Percentiles rank a stretch among this genome's conserved stretches.
Evolutionary conservation across 2,888 invertebrate species (phyloP).

Genomic region (Pterobdella sp.): DNA sequence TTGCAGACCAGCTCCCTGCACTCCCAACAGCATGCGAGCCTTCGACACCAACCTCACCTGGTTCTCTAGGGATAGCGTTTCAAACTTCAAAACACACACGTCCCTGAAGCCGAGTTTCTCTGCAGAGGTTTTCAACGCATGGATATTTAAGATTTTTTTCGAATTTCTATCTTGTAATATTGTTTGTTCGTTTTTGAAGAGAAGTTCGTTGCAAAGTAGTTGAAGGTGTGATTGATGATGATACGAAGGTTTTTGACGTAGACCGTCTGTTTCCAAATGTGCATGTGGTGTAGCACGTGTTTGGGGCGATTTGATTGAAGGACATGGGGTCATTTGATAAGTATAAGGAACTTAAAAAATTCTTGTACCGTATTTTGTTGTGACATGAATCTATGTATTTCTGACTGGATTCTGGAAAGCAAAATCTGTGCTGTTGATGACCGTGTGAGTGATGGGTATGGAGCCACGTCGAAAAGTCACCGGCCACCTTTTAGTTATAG

Average conservation of each 20-base stretch:
- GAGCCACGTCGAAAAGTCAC: neutral
- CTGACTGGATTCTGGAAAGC: slow-evolving; percentile 3
- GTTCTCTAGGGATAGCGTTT: neutral
- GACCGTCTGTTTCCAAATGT: slow-evolving; percentile 20
- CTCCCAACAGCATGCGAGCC: slow-evolving; percentile 23
- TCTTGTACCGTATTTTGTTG: slow-evolving; percentile 18
- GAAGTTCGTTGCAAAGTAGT: neutral
- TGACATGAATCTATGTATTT: neutral
- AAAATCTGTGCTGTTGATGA: slow-evolving; percentile 13
- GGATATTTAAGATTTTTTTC: slow-evolving; percentile 21
- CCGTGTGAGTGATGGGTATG: neutral
- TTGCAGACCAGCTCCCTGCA: slow-evolving; percentile 33
- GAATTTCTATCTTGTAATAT: neutral
- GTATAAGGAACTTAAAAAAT: slow-evolving; percentile 15
- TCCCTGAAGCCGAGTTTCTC: slow-evolving; percentile 9
- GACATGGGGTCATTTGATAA: slow-evolving; percentile 22
- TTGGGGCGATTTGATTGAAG: slow-evolving; percentile 18
- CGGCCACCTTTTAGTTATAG: slow-evolving; percentile 22
- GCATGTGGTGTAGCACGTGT: slow-evolving; percentile 24
- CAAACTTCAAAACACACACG: slow-evolving; percentile 1
- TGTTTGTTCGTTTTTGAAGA: neutral
- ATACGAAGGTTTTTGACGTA: neutral
- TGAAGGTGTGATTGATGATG: slow-evolving; percentile 18
- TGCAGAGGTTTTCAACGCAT: slow-evolving; percentile 17
- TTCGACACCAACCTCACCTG: slow-evolving; percentile 19